Evolutionary conservation across 2,888 invertebrate species (phyloP), one percentile per base, ranked within the genome.

Genomic region (Disparrhopalites patrizii): DNA sequence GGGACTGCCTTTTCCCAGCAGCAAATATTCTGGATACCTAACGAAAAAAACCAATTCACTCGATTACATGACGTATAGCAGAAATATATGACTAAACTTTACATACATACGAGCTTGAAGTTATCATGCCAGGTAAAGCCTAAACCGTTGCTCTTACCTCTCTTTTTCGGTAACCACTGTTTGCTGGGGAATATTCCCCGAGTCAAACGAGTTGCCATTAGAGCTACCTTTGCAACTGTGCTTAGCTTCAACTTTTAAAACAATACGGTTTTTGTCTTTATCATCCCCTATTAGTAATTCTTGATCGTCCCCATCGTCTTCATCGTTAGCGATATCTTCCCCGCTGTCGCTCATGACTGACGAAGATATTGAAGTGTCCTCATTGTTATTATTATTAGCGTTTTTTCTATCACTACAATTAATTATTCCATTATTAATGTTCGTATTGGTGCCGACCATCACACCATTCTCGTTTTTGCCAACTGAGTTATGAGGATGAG

Each of bases 321-420:
- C 66, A 23, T 62, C 65, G 13, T 65, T 70, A 50, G 65, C 64
- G 40, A 70, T 67, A 38, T 71, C 74, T 61, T 72, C 74, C 7
- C 70, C 74, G 68, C 73, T 73, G 50, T 73, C 74, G 70, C 74
- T 74, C 74, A 74, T 73, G 47, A 74, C 74, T 20, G 73, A 73
- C 1, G 73, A 74, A 18, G 74, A 74, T 30, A 74, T 72, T 10
- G 73, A 73, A 1, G 74, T 74, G 54, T 74, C 74, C 54, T 74
- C 74, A 66, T 73, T 74, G 47, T 71, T 71, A n/a, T n/a, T n/a
- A 55, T 70, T 69, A 36, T 66, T 67, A 18, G 66, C 67, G 61
- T 67, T 68, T 52, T 70, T 71, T 7, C 62, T 66, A 55, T 63
- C 60, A 56, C 47, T 54, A 57, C 50, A 31, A 13, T 55, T 18